Evolutionary conservation across 2,888 invertebrate species (phyloP).

Genomic region (Lasioglossum calceatum): DNA sequence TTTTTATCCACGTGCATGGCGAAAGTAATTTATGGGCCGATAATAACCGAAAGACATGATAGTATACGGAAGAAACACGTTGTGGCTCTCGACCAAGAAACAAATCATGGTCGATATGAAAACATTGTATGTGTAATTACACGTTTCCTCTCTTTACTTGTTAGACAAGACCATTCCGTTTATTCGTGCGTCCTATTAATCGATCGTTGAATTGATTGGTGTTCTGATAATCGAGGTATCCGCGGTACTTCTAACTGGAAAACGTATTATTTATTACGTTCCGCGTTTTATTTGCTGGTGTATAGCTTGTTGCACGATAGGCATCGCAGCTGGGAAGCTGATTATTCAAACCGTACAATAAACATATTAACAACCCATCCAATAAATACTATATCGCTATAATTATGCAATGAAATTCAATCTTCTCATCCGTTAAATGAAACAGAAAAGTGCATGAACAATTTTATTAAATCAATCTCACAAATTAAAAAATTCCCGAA

Average conservation of each 20-base stretch:
- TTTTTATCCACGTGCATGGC: not conserved
- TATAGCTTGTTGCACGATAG: not conserved
- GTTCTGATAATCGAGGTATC: not conserved
- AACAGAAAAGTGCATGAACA: not conserved
- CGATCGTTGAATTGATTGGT: not conserved
- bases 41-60: slow-evolving; percentile 5
- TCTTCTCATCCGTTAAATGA: not conserved
- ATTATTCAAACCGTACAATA: not conserved
- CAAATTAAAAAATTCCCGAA: not conserved
- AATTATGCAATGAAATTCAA: not conserved
- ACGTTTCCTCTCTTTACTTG: slow-evolving; percentile 7
- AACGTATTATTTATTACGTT: not conserved
- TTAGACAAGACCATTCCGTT: not conserved
- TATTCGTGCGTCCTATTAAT: not conserved
- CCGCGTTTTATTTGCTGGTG: not conserved
- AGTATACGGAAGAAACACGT: slow-evolving; percentile 1
- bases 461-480: not conserved
- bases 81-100: not conserved
- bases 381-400: not conserved
- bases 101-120: not conserved
- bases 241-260: not conserved
- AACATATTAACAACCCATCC: not conserved
- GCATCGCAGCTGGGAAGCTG: not conserved
- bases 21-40: not conserved
- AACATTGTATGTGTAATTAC: slow-evolving; percentile 16